phyloP scores from a whole-genome alignment of 2,113 vertebrate species.

The Apteryx mantelli region DNA sequence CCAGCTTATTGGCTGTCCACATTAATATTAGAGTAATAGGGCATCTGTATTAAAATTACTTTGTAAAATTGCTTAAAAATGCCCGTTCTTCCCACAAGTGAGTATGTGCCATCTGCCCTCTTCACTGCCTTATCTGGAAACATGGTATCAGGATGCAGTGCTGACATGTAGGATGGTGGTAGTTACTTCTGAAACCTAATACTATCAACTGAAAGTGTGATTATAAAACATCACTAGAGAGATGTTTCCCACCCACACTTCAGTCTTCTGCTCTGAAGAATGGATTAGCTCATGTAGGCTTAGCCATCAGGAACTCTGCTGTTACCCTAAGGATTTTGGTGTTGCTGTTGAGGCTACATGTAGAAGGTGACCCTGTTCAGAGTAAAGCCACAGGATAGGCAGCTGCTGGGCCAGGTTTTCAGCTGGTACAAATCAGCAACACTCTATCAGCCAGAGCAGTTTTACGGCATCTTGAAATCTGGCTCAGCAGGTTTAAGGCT shows the following conservation, averaged over 20 bases:
- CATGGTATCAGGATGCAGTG: not conserved
- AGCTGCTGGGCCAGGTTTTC: not conserved
- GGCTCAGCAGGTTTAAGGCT: not conserved
- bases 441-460: not conserved
- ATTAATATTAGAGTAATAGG: not conserved
- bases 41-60: not conserved
- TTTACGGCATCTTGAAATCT: not conserved
- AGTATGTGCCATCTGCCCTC: not conserved
- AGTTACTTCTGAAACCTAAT: slow-evolving; percentile 20
- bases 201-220: slow-evolving; percentile 1
- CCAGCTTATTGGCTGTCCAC: not conserved
- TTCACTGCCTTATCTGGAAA: not conserved
- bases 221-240: not conserved
- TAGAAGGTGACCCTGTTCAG: not conserved
- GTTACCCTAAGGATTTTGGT: accelerated
- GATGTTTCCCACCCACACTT: not conserved
- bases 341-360: not conserved
- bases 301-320: not conserved
- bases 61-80: not conserved
- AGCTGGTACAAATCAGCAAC: not conserved
- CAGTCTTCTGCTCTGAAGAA: not conserved
- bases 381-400: not conserved
- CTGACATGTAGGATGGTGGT: not conserved
- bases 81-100: not conserved
- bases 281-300: not conserved